Evolutionary conservation across 1,140 invertebrate species (phyloP), one percentile per base, ranked within the genome.

Genomic region (Ceratina japonica): DNA sequence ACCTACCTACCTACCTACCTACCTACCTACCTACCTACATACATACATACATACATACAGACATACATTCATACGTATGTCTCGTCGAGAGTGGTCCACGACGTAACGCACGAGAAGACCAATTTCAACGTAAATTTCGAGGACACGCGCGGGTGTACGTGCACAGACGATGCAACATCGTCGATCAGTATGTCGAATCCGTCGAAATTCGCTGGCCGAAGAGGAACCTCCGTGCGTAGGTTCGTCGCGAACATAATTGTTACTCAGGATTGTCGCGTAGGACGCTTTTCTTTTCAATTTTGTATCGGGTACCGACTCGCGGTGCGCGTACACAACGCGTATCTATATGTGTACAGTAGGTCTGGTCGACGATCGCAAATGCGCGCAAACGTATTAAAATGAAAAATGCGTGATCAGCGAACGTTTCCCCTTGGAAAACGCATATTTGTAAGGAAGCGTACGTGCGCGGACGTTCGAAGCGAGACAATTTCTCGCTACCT

Each of bases 71-170:
- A 68, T 31, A 31, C 68, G 27, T 80, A 81, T 66, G 37, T 70
- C 64, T 80, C 58, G 49, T 68, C 65, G 73, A 69, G 58, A 70
- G 70, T 76, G 69, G 76, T 59, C 64, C 76, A 44, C 37, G 2
- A 51, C 58, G 74, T 76, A 80, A 69, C 74, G 65, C 10, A 70
- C 56, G 65, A 75, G 27, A 20, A 51, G 51, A 54, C 31, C 65
- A 76, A 76, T 80, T 80, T 76, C 64, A 44, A 74, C 77, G 71
- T 74, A 79, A 74, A 52, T 79, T 79, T 74, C 62, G 62, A 58
- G 44, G 52, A 65, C 49, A 64, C 13, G 24, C n/a, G 20, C 51
- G 56, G 56, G 44, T 71, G 52, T 54, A n/a, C 22, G 4, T 51
- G 15, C 62, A n/a, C 51, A 31, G 31, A n/a, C 27, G 8, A 1